A percentile compares a stretch with the other conserved stretches of the same genome.
Evolutionary conservation across 2,888 invertebrate genomes (phyloP).

Genomic region (Troides oblongomaculatus): DNA sequence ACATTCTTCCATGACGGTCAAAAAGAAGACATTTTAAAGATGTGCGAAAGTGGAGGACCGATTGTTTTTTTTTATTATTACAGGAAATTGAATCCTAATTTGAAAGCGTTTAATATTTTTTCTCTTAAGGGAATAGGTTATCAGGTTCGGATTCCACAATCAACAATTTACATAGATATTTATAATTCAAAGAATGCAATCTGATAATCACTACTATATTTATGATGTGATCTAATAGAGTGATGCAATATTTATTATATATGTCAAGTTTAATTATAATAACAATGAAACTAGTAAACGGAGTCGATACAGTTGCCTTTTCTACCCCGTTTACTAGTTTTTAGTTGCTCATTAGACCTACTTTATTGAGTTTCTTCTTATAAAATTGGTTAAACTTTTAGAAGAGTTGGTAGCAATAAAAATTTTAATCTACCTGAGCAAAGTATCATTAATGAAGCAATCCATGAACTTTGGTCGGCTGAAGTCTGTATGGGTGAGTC

Average conservation of each 20-base stretch:
- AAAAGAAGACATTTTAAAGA: too few species aligned
- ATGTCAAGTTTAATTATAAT: neutral
- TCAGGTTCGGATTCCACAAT: neutral
- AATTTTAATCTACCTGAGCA: constrained; percentile 66
- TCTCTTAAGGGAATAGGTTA: too few species aligned
- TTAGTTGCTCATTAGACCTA: too few species aligned
- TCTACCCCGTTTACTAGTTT: too few species aligned
- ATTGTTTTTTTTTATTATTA: too few species aligned
- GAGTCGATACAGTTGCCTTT: neutral
- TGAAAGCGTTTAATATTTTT: too few species aligned
- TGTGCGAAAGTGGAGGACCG: too few species aligned
- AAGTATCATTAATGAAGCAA: constrained; percentile 82
- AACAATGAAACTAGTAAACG: too few species aligned
- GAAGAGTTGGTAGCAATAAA: neutral
- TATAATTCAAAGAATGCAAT: constrained; percentile 1
- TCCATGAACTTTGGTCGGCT: constrained; percentile 81
- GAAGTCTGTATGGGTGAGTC: constrained; percentile 77
- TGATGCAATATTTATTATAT: constrained; percentile 14
- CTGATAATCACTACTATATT: neutral
- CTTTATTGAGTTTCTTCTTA: too few species aligned
- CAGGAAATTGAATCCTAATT: too few species aligned
- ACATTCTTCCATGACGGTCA: too few species aligned
- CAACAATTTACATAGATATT: neutral
- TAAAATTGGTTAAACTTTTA: too few species aligned
- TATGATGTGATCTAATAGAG: neutral